Base-by-base conservation (phyloP, 2,113 vertebrate species). In the Pelecanus crispus region DNA sequence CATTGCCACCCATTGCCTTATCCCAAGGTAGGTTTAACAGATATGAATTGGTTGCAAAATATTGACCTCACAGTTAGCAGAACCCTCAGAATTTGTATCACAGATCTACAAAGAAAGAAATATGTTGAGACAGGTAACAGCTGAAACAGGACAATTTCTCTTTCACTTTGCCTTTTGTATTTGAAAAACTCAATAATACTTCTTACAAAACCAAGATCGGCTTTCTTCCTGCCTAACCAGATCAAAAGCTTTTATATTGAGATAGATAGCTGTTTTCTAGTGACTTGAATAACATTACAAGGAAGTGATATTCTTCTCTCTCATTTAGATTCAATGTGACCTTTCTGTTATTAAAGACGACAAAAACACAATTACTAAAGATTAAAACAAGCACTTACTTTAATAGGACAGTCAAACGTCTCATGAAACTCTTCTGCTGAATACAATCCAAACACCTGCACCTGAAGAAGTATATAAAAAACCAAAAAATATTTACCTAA, bases 341-440 rank as follows among this genome's bases (percentile, higher is more conserved):
- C 90, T 83, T 94, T 92, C 44, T 86, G 62, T 92, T 95, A 95
- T 67, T 96, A 94, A 95, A 90, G 90, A 93, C 7, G 36, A 50
- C 21, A 94, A n/a, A 70, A 94, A 5, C 47, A 70, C 50, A 94
- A 89, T 77, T 96, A 86, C 79, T 90, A 63, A 84, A 81, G 86
- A 97, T 91, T 91, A 90, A 95, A 94, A 95, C 61, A 86, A 96
- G 77, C 82, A 97, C 98, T 98, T 98, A 99, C 99, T 98, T 99
- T 99, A 98, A 99, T 98, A 90, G 99, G 99, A 97, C 99, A 99
- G 98, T 99, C 99, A 96, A 99, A 99, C 5, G 98, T 99, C 97
- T 99, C 99, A 31, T 99, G 99, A 97, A 99, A 99, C 96, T 99
- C 99, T 97, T 99, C 99, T 38, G 98, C 99, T 53, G 99, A 99